These are phyloP conservation scores for Murina feae DNA, from an alignment of 2,113 vertebrate genomes.

Conservation along the genomic window DNA sequence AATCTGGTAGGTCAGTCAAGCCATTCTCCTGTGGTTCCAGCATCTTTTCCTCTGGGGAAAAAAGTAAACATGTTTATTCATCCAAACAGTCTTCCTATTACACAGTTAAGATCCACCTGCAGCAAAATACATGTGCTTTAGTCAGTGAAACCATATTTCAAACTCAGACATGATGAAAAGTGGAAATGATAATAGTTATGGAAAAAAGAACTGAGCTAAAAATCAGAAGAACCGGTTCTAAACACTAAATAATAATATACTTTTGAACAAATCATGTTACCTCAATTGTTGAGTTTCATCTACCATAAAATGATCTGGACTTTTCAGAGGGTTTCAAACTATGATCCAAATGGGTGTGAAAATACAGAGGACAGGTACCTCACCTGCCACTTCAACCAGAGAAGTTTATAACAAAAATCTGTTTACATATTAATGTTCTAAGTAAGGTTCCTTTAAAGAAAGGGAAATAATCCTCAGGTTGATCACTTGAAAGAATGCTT, in stretches of 20 bases:
- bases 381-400: background rate
- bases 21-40: slow-evolving; percentile 79
- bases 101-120: background rate
- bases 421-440: background rate
- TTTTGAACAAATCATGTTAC: background rate
- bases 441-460: slow-evolving; percentile 2
- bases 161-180: background rate
- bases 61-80: background rate
- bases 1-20: slow-evolving; percentile 80
- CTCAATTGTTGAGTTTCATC: background rate
- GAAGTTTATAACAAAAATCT: background rate
- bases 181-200: background rate
- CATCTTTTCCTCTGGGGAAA: slow-evolving; percentile 68
- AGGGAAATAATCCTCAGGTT: background rate
- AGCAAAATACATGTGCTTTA: slow-evolving; percentile 3
- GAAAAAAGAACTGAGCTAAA: background rate
- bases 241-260: background rate
- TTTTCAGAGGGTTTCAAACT: slow-evolving; percentile 11
- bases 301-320: background rate
- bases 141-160: slow-evolving; percentile 28
- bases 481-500: background rate
- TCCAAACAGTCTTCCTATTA: background rate
- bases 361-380: background rate
- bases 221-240: background rate
- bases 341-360: background rate